phyloP scores from a whole-genome alignment of 2,797 vertebrate species.

The Epinephelus awoara region DNA sequence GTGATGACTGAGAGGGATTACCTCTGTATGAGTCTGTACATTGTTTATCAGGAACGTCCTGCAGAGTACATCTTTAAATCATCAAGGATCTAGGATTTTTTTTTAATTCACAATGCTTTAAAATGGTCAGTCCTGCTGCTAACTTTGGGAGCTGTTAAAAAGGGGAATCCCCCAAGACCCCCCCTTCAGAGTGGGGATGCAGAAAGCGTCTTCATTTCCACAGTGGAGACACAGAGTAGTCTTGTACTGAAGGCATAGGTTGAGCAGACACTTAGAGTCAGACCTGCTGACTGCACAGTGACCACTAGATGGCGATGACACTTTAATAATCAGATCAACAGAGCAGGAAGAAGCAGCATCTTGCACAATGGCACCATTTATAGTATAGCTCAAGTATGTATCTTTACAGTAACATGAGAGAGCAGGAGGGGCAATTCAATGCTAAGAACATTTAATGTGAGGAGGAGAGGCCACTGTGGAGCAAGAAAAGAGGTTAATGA shows the following conservation, averaged over 20 bases:
- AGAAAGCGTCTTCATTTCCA: background rate
- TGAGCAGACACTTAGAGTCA: background rate
- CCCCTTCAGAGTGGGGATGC: too few relatives aligned
- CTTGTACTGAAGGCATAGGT: background rate
- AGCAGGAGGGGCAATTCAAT: background rate
- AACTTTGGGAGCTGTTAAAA: too few relatives aligned
- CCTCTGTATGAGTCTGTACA: too few relatives aligned
- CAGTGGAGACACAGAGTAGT: background rate
- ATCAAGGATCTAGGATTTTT: too few relatives aligned
- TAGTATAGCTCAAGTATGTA: background rate
- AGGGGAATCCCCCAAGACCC: too few relatives aligned
- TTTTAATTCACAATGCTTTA: too few relatives aligned
- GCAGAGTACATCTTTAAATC: too few relatives aligned
- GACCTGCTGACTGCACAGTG: background rate
- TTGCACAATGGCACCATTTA: background rate
- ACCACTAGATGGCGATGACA: constrained; percentile 78
- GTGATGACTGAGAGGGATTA: too few relatives aligned
- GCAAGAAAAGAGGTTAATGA: constrained; percentile 54
- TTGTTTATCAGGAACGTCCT: too few relatives aligned
- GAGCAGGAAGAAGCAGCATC: background rate
- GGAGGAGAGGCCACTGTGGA: constrained; percentile 13
- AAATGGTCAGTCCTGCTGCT: too few relatives aligned
- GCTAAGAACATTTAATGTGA: constrained; percentile 1
- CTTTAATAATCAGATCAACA: constrained; percentile 29
- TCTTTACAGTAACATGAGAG: constrained; percentile 15